A percentile compares a stretch with the other conserved stretches of the same genome.
These are phyloP conservation scores for Pachypeltis micranthus DNA, from an alignment of 1,140 invertebrate species.

Conservation along the genomic window DNA sequence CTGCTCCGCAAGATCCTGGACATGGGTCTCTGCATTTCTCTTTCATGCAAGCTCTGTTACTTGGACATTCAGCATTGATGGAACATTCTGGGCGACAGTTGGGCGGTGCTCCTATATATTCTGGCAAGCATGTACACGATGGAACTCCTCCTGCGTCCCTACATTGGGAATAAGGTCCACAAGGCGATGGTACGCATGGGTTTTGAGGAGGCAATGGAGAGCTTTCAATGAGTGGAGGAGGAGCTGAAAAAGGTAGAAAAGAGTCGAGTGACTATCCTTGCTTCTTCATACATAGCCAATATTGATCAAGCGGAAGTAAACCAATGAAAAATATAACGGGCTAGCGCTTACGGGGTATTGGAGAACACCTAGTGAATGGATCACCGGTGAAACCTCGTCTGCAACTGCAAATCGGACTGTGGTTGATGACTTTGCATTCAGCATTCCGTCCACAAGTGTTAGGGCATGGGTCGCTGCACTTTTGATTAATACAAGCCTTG, in stretches of 20 bases:
- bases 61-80: constrained; percentile 34
- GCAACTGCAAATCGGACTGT: constrained; percentile 66
- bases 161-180: constrained; percentile 42
- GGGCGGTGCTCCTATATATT: constrained; percentile 35
- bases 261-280: constrained; percentile 24
- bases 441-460: constrained; percentile 43
- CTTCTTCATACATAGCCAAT: constrained; percentile 27
- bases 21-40: constrained; percentile 35
- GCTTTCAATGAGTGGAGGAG: constrained; percentile 23
- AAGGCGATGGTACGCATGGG: constrained; percentile 41
- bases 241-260: constrained; percentile 23
- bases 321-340: no score
- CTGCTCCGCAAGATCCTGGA: constrained; percentile 34
- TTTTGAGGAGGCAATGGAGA: constrained; percentile 26
- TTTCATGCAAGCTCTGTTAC: constrained; percentile 33
- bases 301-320: no score
- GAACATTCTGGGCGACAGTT: constrained; percentile 39
- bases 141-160: constrained; percentile 33
- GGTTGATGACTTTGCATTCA: constrained; percentile 56
- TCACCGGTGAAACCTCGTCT: constrained; percentile 53
- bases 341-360: constrained; percentile 26
- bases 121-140: constrained; percentile 35
- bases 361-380: constrained; percentile 47
- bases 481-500: constrained; percentile 38
- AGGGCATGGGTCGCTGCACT: constrained; percentile 41